Percentiles rank a stretch among this genome's conserved stretches.
Evolutionary conservation across 2,888 invertebrate species (phyloP).

Genomic region (Zaprionus lineosus): DNA sequence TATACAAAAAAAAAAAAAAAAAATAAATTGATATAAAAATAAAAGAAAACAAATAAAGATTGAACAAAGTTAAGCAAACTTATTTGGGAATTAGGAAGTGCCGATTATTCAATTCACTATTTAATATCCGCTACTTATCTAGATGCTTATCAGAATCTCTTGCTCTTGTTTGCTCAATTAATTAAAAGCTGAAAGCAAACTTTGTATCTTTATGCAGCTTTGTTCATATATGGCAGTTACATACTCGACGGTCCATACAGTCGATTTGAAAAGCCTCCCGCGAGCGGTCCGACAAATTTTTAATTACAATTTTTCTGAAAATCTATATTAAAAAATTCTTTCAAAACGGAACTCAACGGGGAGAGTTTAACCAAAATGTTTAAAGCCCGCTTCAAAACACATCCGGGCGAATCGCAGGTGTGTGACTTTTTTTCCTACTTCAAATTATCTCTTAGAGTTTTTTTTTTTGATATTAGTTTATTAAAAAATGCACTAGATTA

Average conservation of each 20-base stretch:
- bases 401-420: conserved; percentile 80
- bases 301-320: too few species aligned
- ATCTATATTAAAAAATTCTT: conserved; percentile 36
- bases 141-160: conserved; percentile 38
- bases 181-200: conserved; percentile 57
- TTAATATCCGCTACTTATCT: conserved; percentile 51
- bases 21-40: conserved; percentile 18
- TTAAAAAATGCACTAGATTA: too few species aligned
- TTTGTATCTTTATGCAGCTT: conserved; percentile 29
- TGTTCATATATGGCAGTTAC: conserved; percentile 66
- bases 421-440: too few species aligned
- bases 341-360: conserved; percentile 77
- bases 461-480: too few species aligned
- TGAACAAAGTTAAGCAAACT: too few species aligned
- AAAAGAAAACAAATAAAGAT: too few species aligned
- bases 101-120: background rate
- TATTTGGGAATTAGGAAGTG: conserved; percentile 44
- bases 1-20: background rate
- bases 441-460: too few species aligned
- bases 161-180: conserved; percentile 64
- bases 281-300: conserved; percentile 38
- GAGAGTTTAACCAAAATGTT: conserved; percentile 80
- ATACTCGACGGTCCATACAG: conserved; percentile 45
- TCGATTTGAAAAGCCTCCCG: conserved; percentile 39
- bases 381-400: conserved; percentile 79